Conservation (phyloP, 2,797 vertebrate genomes). For the Calcarius lapponicus region DNA sequence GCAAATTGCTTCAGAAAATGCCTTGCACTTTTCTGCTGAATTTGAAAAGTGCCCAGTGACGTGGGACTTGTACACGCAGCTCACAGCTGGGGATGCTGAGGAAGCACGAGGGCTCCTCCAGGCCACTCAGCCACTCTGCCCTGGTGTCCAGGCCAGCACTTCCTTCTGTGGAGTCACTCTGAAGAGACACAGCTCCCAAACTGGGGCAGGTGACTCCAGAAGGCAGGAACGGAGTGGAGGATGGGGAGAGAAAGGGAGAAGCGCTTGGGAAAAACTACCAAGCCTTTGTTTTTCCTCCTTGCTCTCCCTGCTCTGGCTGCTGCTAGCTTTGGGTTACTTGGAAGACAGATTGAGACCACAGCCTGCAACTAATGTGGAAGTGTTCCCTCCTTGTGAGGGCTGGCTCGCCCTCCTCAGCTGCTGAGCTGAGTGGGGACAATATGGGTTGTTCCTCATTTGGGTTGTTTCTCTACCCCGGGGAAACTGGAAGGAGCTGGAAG, state of each 20-base stretch:
- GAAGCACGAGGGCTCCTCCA: background rate
- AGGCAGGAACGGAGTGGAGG: background rate
- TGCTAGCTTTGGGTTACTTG: background rate
- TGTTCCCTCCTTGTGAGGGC: background rate
- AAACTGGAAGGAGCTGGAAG: background rate
- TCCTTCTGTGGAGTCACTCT: background rate
- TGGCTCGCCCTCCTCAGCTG: background rate
- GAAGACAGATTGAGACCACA: background rate
- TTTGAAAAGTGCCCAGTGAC: background rate
- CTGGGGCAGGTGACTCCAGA: background rate
- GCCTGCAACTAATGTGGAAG: background rate
- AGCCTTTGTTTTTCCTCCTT: background rate
- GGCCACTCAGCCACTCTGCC: background rate
- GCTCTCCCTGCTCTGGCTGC: background rate
- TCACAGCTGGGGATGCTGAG: background rate
- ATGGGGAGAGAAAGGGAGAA: background rate
- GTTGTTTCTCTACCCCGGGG: background rate
- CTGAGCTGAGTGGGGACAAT: background rate
- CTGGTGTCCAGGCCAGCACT: background rate
- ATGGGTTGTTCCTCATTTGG: background rate
- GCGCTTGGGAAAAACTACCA: background rate
- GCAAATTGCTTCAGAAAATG: background rate
- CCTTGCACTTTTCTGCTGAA: background rate
- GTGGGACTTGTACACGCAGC: accelerated
- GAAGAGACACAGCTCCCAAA: background rate